These are phyloP conservation scores for Sebastes glaucus DNA, from an alignment of 2,797 vertebrate genomes.

Conservation along the genomic window DNA sequence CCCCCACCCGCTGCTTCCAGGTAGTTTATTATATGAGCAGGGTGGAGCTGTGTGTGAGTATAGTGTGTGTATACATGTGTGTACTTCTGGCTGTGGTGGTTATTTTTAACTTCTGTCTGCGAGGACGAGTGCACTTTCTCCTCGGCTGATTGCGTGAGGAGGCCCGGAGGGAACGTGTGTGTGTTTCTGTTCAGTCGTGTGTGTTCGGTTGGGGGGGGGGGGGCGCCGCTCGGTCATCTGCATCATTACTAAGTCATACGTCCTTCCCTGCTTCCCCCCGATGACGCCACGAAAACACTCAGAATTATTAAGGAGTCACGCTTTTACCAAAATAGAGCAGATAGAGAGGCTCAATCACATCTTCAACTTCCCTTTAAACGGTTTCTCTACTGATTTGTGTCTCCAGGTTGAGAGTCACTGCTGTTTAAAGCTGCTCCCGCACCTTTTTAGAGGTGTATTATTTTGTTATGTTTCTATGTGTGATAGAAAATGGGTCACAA, in stretches of 20 bases:
- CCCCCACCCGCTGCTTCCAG: constrained; percentile 19
- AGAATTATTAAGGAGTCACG: background rate
- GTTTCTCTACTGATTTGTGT: background rate
- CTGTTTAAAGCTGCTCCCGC: background rate
- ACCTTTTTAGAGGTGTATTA: background rate
- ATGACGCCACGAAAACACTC: background rate
- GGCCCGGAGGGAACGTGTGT: constrained; percentile 7
- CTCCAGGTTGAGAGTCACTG: background rate
- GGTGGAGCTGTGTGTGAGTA: constrained; percentile 1
- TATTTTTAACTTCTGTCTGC: constrained; percentile 71
- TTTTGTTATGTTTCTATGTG: constrained; percentile 18
- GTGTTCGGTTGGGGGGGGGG: constrained; percentile 13
- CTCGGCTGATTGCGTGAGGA: constrained; percentile 40
- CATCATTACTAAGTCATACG: constrained; percentile 35
- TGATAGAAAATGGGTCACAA: constrained; percentile 60
- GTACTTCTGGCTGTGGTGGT: constrained; percentile 19
- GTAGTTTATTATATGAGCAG: constrained; percentile 40
- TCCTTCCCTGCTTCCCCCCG: background rate
- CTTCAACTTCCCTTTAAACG: background rate
- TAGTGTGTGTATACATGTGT: background rate
- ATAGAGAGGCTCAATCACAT: background rate
- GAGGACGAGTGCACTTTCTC: constrained; percentile 41
- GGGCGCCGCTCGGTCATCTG: constrained; percentile 18
- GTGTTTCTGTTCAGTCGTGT: background rate
- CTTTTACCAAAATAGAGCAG: background rate